These are phyloP conservation scores for Psittacula cyanocephala DNA, from an alignment of 2,113 vertebrate genomes.

Conservation along the genomic window DNA sequence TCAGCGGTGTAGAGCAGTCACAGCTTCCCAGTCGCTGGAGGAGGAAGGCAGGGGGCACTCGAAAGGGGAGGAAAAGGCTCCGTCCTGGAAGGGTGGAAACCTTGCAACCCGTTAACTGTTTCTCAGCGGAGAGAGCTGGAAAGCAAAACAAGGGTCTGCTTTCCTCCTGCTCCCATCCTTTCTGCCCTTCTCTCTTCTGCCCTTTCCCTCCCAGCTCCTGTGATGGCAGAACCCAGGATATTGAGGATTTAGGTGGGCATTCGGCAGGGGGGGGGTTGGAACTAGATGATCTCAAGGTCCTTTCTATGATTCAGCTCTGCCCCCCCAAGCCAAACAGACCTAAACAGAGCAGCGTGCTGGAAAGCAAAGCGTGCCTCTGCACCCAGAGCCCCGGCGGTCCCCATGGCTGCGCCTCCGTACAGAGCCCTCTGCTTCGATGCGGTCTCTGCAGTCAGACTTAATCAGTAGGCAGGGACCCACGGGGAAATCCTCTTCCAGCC, in stretches of 20 bases:
- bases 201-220: neutral
- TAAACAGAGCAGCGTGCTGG: neutral
- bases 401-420: accelerated
- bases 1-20: conserved; percentile 77
- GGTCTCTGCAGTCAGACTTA: neutral
- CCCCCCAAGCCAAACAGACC: neutral
- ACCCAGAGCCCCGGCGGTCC: accelerated
- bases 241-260: neutral
- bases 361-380: neutral
- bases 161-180: neutral
- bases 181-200: neutral
- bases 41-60: conserved; percentile 77
- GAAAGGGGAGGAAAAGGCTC: conserved; percentile 72
- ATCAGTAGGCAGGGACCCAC: neutral
- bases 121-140: neutral
- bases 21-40: conserved; percentile 71
- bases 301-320: neutral
- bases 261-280: neutral
- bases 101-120: conserved; percentile 34
- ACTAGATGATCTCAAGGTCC: neutral
- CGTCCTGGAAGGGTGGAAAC: conserved; percentile 34
- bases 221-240: neutral
- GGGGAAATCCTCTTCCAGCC: neutral
- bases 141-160: neutral
- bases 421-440: neutral